Conservation (phyloP, 2,113 vertebrate genomes). For the Okapia johnstoni region DNA sequence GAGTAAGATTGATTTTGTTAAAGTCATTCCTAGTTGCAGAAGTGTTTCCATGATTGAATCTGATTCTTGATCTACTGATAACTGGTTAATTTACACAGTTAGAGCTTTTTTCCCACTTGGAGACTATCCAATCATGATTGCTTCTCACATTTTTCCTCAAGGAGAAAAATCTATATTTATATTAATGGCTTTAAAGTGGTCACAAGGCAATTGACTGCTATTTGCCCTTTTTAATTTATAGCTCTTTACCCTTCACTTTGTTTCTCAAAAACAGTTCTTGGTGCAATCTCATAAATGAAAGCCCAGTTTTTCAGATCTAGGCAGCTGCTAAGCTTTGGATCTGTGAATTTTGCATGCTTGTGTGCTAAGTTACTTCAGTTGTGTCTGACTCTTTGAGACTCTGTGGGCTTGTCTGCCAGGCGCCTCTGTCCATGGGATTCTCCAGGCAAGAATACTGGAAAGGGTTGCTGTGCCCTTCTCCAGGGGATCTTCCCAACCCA, state of each 20-base stretch:
- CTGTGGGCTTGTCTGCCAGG: background rate
- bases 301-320: background rate
- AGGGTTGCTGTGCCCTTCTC: background rate
- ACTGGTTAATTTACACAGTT: constrained; percentile 26
- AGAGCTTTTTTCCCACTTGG: background rate
- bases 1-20: constrained; percentile 6
- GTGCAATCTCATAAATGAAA: background rate
- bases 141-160: background rate
- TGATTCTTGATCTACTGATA: constrained; percentile 42
- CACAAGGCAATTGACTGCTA: background rate
- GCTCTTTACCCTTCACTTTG: constrained; percentile 19
- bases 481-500: background rate
- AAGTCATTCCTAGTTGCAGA: background rate
- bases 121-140: constrained; percentile 26
- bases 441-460: background rate
- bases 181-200: constrained; percentile 22
- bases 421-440: background rate
- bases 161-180: constrained; percentile 35
- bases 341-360: background rate
- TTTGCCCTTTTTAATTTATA: background rate
- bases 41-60: constrained; percentile 32
- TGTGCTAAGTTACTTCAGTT: background rate
- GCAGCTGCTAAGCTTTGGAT: background rate
- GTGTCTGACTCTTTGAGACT: background rate
- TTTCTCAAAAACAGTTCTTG: constrained; percentile 17